These are phyloP conservation scores for Anarrhichthys ocellatus DNA, from an alignment of 2,113 vertebrate genomes.

Conservation along the genomic window DNA sequence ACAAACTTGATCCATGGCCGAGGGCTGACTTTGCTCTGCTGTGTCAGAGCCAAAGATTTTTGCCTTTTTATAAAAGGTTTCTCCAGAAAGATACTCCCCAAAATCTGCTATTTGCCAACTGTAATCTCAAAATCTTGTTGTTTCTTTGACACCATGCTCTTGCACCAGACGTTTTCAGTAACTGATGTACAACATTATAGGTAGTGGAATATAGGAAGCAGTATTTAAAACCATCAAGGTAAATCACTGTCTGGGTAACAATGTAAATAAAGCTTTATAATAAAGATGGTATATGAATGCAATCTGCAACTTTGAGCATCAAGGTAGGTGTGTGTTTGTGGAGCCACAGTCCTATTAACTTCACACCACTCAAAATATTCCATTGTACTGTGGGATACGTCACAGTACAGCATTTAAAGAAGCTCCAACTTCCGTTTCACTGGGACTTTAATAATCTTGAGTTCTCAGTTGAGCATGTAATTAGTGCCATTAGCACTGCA, in stretches of 20 bases:
- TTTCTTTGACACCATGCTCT: neutral
- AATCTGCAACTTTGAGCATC: neutral
- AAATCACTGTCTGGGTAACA: neutral
- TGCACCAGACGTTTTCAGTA: neutral
- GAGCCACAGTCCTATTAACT: no score
- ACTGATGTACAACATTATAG: neutral
- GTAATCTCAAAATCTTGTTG: neutral
- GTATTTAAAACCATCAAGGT: neutral
- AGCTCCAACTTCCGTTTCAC: neutral
- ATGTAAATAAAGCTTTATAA: neutral
- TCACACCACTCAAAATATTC: no score
- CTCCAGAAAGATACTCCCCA: neutral
- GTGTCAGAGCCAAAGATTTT: constrained; percentile 44
- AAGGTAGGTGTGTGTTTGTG: no score
- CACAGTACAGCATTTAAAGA: neutral
- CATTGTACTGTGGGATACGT: neutral
- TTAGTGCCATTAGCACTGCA: neutral
- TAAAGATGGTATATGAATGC: neutral
- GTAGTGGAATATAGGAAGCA: neutral
- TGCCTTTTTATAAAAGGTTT: constrained; percentile 1
- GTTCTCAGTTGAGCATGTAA: neutral
- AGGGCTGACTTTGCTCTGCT: constrained; percentile 46
- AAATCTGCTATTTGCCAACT: neutral
- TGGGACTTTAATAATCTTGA: neutral
- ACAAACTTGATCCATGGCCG: constrained; percentile 60